Evolutionary conservation across 2,113 vertebrate species (phyloP).

Genomic region (Strix uralensis): DNA sequence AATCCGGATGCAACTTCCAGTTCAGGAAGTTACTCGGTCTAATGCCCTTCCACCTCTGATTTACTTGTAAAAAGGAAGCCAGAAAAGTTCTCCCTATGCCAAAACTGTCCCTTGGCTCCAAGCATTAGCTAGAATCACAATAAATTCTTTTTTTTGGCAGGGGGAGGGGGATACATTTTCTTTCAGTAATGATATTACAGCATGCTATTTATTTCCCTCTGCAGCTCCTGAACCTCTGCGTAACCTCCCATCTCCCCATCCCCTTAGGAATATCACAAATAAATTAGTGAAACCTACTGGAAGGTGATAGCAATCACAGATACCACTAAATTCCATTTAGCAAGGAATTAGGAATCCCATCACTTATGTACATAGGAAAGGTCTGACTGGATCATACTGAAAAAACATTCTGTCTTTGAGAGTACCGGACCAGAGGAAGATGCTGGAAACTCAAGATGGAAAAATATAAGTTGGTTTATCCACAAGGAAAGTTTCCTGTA

Average conservation of each 20-base stretch:
- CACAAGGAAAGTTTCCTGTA: neutral
- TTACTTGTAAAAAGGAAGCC: conserved; percentile 17
- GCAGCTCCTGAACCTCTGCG: neutral
- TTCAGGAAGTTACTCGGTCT: conserved; percentile 28
- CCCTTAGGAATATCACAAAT: conserved; percentile 21
- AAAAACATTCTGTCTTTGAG: neutral
- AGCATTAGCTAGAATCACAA: neutral
- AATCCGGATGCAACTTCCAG: conserved; percentile 34
- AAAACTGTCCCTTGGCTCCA: conserved; percentile 22
- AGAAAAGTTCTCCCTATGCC: neutral
- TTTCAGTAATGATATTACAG: conserved; percentile 7
- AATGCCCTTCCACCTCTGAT: conserved; percentile 37
- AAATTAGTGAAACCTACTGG: conserved; percentile 18
- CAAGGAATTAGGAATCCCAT: neutral
- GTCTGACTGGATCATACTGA: neutral
- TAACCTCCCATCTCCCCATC: neutral
- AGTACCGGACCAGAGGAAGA: neutral
- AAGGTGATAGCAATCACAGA: conserved; percentile 18
- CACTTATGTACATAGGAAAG: neutral
- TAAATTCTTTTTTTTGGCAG: neutral
- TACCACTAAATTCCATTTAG: neutral
- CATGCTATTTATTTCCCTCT: neutral
- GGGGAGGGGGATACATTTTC: neutral
- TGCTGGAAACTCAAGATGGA: neutral
- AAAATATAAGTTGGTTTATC: neutral